phyloP scores from a whole-genome alignment of 2,888 invertebrate species.

The Cosmia pyralina region DNA sequence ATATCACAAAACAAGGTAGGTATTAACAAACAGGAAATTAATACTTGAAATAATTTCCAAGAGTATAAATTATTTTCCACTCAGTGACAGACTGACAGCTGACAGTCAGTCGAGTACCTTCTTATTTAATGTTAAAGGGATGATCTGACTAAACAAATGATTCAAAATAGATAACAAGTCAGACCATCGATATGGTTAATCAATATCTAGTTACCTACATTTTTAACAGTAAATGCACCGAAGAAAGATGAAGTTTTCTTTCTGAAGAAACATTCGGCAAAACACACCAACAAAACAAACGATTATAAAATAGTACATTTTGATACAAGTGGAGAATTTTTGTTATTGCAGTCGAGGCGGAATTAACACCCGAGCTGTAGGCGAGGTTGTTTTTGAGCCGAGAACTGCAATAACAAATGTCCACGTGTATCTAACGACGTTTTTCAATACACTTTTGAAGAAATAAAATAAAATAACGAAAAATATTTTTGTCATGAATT shows the following conservation, averaged over 20 bases:
- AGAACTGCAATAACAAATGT: too few relatives aligned
- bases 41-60: constrained; percentile 7
- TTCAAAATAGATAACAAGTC: neutral
- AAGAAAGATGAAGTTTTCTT: neutral
- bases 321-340: too few relatives aligned
- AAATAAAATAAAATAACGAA: too few relatives aligned
- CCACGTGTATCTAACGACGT: too few relatives aligned
- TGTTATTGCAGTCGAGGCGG: too few relatives aligned
- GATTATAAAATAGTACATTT: too few relatives aligned
- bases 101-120: neutral
- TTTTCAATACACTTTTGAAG: too few relatives aligned
- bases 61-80: constrained; percentile 9
- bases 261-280: neutral
- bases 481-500: too few relatives aligned
- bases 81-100: neutral
- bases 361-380: too few relatives aligned
- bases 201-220: neutral
- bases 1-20: constrained; percentile 7
- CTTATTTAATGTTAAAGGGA: neutral
- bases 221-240: neutral
- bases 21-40: constrained; percentile 25
- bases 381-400: too few relatives aligned
- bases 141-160: neutral
- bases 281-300: neutral
- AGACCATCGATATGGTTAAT: neutral